Percentiles rank a stretch among this genome's conserved stretches.
Conservation (phyloP, 2,888 invertebrate genomes). For the Ferdinandea cuprea region DNA sequence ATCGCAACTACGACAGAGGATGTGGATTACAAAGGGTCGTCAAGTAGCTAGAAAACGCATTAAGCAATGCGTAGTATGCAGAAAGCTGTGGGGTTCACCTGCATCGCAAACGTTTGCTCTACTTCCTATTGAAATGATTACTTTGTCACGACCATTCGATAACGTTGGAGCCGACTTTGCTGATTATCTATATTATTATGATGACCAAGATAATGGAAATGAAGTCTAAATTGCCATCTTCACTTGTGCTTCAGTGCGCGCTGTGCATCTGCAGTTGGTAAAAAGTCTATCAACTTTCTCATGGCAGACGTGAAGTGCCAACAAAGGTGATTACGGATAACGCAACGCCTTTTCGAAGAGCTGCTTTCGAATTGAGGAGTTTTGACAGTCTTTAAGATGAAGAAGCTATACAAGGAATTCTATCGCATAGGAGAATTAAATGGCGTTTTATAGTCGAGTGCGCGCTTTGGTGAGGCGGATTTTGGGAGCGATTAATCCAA, state of each 20-base stretch:
- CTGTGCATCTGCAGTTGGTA: constrained; percentile 40
- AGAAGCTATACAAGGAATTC: neutral
- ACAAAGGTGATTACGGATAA: constrained; percentile 16
- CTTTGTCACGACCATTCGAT: constrained; percentile 27
- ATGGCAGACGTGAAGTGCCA: neutral
- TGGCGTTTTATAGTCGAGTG: constrained; percentile 41
- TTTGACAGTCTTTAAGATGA: neutral
- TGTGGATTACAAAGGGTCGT: constrained; percentile 17
- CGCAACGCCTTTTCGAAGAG: constrained; percentile 4
- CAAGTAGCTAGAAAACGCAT: constrained; percentile 3
- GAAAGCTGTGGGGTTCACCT: constrained; percentile 6
- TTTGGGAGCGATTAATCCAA: constrained; percentile 6
- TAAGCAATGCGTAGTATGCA: neutral
- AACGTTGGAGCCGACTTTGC: neutral
- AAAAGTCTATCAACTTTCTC: constrained; percentile 19
- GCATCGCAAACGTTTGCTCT: constrained; percentile 9
- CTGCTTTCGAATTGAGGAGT: constrained; percentile 2
- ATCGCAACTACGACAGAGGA: neutral
- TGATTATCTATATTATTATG: neutral
- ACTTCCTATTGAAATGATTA: constrained; percentile 20
- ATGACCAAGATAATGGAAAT: neutral
- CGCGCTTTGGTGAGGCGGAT: neutral
- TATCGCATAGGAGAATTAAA: neutral
- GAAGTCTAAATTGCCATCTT: neutral
- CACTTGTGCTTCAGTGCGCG: constrained; percentile 33